Evolutionary conservation across 2,888 invertebrate genomes (phyloP), one percentile per base, ranked within the genome.

Genomic region (Scaptomyza reducta): DNA sequence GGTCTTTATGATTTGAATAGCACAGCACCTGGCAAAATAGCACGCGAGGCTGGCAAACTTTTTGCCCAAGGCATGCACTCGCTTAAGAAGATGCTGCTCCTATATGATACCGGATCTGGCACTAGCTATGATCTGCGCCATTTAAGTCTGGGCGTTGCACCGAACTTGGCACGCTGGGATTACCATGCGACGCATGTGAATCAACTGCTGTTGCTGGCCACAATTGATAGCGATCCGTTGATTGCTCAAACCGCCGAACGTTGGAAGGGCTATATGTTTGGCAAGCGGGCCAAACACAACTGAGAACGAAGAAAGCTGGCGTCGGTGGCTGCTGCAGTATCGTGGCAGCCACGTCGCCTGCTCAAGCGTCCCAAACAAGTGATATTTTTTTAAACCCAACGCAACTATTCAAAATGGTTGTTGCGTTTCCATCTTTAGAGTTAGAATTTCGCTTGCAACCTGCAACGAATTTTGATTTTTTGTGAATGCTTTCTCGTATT

Each of bases 151-250:
- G 96, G 92, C 18, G 95, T 96, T 16, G 96, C 97, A 27, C 98
- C 98, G 0, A 99, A 99, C 92, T 93, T 99, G 69, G 99, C 99
- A 0, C 93, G 99, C 60, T 99, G 99, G 98, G 99, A 99, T 91
- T 99, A 99, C 91, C 99, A 99, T 92, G 97, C 98, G 0, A 98
- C 99, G 0, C 99, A 99, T 91, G 96, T 99, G 25, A 99, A 98
- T 93, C 98, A 99, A 90, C 93, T 98, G 72, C 94, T 99, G 72
- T 93, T 98, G 60, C 92, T 99, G 25, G 95, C 96, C 40, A 96
- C 97, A 0, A 94, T 99, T 45, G 97, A 97, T 78, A 94, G 94
- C 61, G 97, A 97, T 85, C 95, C 96, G 0, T 93, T 98, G 59
- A 94, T 98, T 70, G 93, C 95, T 14, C 94, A 94, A 57, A 97